Evolutionary conservation across 2,888 invertebrate genomes (phyloP).

Genomic region (Galerucella nymphaeae): DNA sequence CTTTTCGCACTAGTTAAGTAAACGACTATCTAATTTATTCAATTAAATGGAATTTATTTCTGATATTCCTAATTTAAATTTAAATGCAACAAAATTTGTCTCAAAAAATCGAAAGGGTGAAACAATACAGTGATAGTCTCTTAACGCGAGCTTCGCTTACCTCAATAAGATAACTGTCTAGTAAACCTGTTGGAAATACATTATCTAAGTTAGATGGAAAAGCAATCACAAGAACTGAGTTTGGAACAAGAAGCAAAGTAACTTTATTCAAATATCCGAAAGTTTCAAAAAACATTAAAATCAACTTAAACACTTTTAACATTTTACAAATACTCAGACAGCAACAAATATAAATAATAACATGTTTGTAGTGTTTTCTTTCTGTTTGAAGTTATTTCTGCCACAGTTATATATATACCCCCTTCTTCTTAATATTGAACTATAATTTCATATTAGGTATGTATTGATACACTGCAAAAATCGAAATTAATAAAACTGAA

Average conservation of each 20-base stretch:
- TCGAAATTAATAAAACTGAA: neutral
- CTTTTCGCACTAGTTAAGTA: no score
- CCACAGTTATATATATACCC: neutral
- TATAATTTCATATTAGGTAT: neutral
- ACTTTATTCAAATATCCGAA: conserved; percentile 20
- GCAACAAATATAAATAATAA: neutral
- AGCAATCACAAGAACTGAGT: neutral
- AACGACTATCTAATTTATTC: no score
- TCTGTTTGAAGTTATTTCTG: conserved; percentile 1
- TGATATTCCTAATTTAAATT: no score
- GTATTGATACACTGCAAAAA: conserved; percentile 6
- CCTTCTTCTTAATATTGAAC: neutral
- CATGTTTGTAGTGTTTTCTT: neutral
- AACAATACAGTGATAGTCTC: no score
- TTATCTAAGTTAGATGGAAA: conserved; percentile 11
- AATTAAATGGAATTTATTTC: neutral
- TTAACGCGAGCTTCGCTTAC: conserved; percentile 14
- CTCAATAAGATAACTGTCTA: conserved; percentile 3
- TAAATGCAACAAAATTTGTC: no score
- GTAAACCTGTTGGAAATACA: neutral
- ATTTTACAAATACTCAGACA: neutral
- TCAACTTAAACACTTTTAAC: conserved; percentile 13
- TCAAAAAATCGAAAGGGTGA: no score
- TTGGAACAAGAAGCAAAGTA: conserved; percentile 13
- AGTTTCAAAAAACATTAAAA: conserved; percentile 11